phyloP scores from a whole-genome alignment of 2,888 invertebrate genomes.

The Ectemnius lituratus region DNA sequence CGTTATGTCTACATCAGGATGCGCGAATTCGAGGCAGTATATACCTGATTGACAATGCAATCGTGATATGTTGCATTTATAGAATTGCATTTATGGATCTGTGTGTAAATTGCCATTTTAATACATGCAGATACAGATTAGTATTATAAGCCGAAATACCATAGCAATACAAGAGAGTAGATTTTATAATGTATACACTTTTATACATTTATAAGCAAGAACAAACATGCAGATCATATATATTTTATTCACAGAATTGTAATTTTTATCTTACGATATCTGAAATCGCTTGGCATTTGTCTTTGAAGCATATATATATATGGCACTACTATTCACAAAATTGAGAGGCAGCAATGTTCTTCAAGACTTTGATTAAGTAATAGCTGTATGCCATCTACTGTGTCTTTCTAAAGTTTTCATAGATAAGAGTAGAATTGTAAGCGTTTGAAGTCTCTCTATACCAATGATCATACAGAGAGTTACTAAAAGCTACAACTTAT shows the following conservation, averaged over 20 bases:
- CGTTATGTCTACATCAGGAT: slow-evolving; percentile 13
- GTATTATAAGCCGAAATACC: slow-evolving; percentile 19
- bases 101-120: slow-evolving; percentile 44
- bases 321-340: too few species aligned
- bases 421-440: slow-evolving; percentile 2
- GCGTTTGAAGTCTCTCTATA: slow-evolving; percentile 2
- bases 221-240: slow-evolving; percentile 21
- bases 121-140: slow-evolving; percentile 18
- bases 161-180: slow-evolving; percentile 37
- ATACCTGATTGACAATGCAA: slow-evolving; percentile 14
- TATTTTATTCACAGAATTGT: slow-evolving; percentile 14
- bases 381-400: too few species aligned
- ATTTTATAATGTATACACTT: slow-evolving; percentile 34
- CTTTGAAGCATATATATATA: neutral
- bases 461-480: neutral
- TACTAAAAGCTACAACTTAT: neutral
- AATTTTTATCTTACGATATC: slow-evolving; percentile 5
- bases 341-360: too few species aligned
- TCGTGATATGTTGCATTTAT: slow-evolving; percentile 35
- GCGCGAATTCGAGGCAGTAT: slow-evolving; percentile 21
- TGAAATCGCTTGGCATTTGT: slow-evolving; percentile 3
- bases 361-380: too few species aligned
- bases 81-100: slow-evolving; percentile 31
- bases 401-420: too few species aligned
- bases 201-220: slow-evolving; percentile 29